A percentile compares a stretch with the other conserved stretches of the same genome.
Evolutionary conservation across 1,140 invertebrate genomes (phyloP).

Genomic region (Drosophila varians): DNA sequence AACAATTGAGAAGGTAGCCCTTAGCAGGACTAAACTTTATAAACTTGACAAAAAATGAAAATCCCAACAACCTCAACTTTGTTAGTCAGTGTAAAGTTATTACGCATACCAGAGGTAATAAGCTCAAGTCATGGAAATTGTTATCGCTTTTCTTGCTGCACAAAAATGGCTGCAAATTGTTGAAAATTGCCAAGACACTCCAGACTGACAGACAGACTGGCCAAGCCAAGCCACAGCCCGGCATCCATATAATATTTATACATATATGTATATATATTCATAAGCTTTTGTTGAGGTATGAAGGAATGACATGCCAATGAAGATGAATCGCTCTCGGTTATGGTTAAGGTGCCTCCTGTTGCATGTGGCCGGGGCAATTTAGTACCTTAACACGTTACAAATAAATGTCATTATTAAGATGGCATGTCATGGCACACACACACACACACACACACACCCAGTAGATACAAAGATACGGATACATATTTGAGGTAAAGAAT

Average conservation of each 20-base stretch:
- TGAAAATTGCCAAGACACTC: conserved; percentile 46
- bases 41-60: too few species aligned
- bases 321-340: conserved; percentile 45
- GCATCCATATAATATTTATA: neutral
- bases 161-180: conserved; percentile 54
- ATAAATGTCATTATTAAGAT: conserved; percentile 72
- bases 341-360: conserved; percentile 42
- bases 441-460: too few species aligned
- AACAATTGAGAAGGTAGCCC: conserved; percentile 50
- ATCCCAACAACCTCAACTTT: too few species aligned
- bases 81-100: conserved; percentile 47
- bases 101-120: conserved; percentile 58
- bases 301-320: conserved; percentile 31
- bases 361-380: conserved; percentile 47
- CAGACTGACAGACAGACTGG: neutral
- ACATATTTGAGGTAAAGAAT: neutral
- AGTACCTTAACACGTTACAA: conserved; percentile 61
- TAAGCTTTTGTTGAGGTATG: conserved; percentile 1
- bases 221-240: conserved; percentile 3
- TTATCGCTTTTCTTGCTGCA: conserved; percentile 33
- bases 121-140: conserved; percentile 49
- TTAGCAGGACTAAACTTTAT: neutral
- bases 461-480: neutral
- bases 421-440: conserved; percentile 31
- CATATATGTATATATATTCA: conserved; percentile 31